A percentile compares a stretch with the other conserved stretches of the same genome.
Evolutionary conservation across 2,797 vertebrate genomes (phyloP).

Genomic region (Sebastiscus tertius): DNA sequence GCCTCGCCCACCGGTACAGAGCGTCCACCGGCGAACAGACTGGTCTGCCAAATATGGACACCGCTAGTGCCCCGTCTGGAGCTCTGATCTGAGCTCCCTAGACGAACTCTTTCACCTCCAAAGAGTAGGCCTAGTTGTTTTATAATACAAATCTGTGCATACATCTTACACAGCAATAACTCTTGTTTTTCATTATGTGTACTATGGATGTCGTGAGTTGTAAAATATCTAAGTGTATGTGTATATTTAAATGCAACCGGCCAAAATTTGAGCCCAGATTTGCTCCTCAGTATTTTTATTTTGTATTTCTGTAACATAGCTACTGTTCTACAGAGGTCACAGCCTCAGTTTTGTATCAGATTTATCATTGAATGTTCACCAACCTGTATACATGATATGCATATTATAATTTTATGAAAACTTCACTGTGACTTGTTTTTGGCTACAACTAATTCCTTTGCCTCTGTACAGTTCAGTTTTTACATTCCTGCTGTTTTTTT

Average conservation of each 20-base stretch:
- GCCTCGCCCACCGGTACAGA: constrained; percentile 83
- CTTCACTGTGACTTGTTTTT: constrained; percentile 63
- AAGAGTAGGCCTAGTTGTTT: constrained; percentile 77
- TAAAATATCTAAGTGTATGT: constrained; percentile 56
- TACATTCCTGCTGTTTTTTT: constrained; percentile 37
- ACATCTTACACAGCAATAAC: constrained; percentile 83
- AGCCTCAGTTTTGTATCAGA: constrained; percentile 48
- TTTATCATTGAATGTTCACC: constrained; percentile 50
- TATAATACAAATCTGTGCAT: constrained; percentile 70
- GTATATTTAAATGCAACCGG: constrained; percentile 60
- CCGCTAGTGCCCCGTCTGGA: constrained; percentile 79
- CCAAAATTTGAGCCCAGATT: constrained; percentile 43
- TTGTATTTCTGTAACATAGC: constrained; percentile 49
- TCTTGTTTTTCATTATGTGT: constrained; percentile 63
- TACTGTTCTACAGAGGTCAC: constrained; percentile 32
- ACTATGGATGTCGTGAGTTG: constrained; percentile 72
- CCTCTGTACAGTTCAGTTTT: constrained; percentile 33
- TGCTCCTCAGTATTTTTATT: constrained; percentile 55
- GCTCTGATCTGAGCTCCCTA: constrained; percentile 30
- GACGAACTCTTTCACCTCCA: constrained; percentile 61
- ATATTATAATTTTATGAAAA: constrained; percentile 45
- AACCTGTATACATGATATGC: constrained; percentile 60
- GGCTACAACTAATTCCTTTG: constrained; percentile 41
- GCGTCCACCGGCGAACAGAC: constrained; percentile 89
- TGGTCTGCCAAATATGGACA: constrained; percentile 94